Percentiles rank a stretch among this genome's conserved stretches.
These are phyloP conservation scores for Rhea pennata DNA, from an alignment of 2,113 vertebrate genomes.

Conservation along the genomic window DNA sequence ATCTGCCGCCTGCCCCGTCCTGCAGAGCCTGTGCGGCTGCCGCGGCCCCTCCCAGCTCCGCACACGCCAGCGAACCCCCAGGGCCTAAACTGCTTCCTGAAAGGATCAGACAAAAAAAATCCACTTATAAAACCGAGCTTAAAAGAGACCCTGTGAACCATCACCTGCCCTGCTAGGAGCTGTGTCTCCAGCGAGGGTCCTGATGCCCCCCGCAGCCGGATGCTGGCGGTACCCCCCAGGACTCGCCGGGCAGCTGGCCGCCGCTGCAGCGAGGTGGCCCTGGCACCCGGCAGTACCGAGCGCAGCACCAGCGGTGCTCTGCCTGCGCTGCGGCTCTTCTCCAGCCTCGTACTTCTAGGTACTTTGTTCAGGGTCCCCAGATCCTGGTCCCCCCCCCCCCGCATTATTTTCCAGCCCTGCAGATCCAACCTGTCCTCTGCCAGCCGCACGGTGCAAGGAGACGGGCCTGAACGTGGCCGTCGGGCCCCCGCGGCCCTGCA, in stretches of 20 bases:
- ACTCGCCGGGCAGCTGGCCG: too few relatives aligned
- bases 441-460: background rate
- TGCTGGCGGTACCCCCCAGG: fast-evolving
- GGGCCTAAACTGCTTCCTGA: background rate
- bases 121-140: background rate
- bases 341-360: background rate
- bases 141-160: background rate
- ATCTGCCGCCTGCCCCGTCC: fast-evolving
- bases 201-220: background rate
- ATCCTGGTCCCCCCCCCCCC: background rate
- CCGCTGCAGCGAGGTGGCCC: background rate
- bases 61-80: fast-evolving
- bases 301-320: too few relatives aligned
- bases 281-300: too few relatives aligned
- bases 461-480: background rate
- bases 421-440: background rate
- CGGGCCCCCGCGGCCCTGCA: fast-evolving
- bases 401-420: fast-evolving
- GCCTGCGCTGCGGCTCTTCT: too few relatives aligned
- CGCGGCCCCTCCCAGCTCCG: fast-evolving
- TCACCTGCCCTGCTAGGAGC: background rate
- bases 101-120: background rate
- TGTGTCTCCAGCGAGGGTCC: background rate
- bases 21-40: fast-evolving
- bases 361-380: background rate